Evolutionary conservation across 1,140 invertebrate species (phyloP).

Genomic region (Papilio machaon): DNA sequence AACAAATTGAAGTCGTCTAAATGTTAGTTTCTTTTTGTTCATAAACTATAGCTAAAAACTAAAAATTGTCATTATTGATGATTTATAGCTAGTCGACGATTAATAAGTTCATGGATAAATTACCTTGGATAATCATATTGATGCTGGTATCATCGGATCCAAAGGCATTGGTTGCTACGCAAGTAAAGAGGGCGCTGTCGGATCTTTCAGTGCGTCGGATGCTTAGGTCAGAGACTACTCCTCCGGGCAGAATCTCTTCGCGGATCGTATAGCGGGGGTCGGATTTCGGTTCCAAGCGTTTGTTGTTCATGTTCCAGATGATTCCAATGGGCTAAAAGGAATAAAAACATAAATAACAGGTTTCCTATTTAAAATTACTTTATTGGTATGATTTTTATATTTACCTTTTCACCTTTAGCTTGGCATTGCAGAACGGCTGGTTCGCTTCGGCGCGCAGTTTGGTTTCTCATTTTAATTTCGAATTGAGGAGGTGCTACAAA

Average conservation of each 20-base stretch:
- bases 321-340: constrained; percentile 91
- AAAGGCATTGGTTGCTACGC: constrained; percentile 96
- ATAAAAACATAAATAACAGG: constrained; percentile 22
- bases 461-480: constrained; percentile 94
- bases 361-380: background rate
- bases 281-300: constrained; percentile 92
- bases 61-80: background rate
- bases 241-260: constrained; percentile 93
- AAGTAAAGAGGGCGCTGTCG: constrained; percentile 97
- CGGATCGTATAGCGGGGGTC: constrained; percentile 95
- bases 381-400: background rate
- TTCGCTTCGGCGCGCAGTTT: constrained; percentile 94
- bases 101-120: constrained; percentile 6
- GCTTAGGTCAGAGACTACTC: constrained; percentile 93
- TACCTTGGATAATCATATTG: constrained; percentile 96
- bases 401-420: constrained; percentile 95
- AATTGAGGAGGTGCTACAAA: constrained; percentile 94
- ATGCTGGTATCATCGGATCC: constrained; percentile 97
- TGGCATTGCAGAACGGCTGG: constrained; percentile 96
- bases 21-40: no score
- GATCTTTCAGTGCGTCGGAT: constrained; percentile 94
- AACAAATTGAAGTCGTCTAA: no score
- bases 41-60: no score
- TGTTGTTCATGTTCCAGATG: constrained; percentile 97
- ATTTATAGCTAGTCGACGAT: background rate